Evolutionary conservation across 2,888 invertebrate genomes (phyloP), one percentile per base, ranked within the genome.

Genomic region (Melipona beecheii): DNA sequence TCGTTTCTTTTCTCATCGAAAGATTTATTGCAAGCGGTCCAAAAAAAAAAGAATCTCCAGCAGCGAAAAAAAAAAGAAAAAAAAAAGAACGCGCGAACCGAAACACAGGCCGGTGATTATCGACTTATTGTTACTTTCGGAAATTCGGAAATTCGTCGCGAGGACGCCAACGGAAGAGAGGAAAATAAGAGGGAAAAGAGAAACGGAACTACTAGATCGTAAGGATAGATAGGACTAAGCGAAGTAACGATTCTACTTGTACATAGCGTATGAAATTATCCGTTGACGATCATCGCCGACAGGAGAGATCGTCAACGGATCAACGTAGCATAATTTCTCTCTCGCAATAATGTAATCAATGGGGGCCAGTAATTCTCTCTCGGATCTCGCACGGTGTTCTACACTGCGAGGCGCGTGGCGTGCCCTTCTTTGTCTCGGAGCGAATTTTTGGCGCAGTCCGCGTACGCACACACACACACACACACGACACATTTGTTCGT

Each of bases 351-450:
- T 86, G 81, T 90, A 90, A 90, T 84, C 89, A 90, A 90, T 90
- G 88, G 94, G 94, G 94, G 94, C 94, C 94, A 94, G 94, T 94
- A 94, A 94, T 94, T 94, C 91, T 94, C 92, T 92, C 94, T 94
- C 91, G 92, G 93, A 94, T 94, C 94, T 94, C 93, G 93, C 93
- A 93, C 92, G 93, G 93, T 94, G 93, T 93, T 93, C 92, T 92
- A 92, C 90, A 92, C 91, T 89, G 89, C 90, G 91, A 90, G 91
- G 93, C 91, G 92, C 92, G 91, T 90, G 83, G 80, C 83, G 86
- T 87, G 84, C 77, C 76, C 73, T 74, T 72, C 72, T 72, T 85
- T 87, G 85, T 79, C 43, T 9, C 43, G 43, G 43, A 2, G 6
- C 80, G 75, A 85, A 84, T 81, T 85, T 83, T 82, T 27, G 60